phyloP scores from a whole-genome alignment of 2,797 vertebrate genomes.

The Microctenopoma stevenorrisi region DNA sequence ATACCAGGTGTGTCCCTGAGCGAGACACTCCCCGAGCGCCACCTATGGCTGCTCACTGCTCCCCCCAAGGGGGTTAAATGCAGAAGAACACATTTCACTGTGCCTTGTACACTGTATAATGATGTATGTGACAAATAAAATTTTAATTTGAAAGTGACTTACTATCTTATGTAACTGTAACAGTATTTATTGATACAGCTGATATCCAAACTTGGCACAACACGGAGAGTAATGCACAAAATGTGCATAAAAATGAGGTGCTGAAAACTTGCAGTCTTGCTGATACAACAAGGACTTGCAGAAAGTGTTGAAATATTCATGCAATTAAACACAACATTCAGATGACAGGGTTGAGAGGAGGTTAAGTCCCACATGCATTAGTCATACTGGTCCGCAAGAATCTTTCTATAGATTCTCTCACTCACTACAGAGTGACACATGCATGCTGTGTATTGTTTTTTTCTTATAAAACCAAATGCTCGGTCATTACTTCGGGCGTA shows the following conservation, averaged over 20 bases:
- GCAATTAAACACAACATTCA: conserved; percentile 60
- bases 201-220: not conserved
- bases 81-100: too few relatives aligned
- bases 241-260: conserved; percentile 40
- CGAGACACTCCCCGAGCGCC: too few relatives aligned
- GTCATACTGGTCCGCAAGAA: conserved; percentile 26
- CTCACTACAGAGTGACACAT: conserved; percentile 8
- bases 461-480: conserved; percentile 53
- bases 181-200: too few relatives aligned
- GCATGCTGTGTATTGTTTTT: conserved; percentile 28
- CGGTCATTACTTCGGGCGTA: conserved; percentile 46
- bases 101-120: too few relatives aligned
- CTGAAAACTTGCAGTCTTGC: conserved; percentile 60
- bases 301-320: conserved; percentile 72
- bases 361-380: conserved; percentile 44
- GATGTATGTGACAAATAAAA: too few relatives aligned
- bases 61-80: too few relatives aligned
- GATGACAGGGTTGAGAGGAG: conserved; percentile 43
- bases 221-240: conserved; percentile 17
- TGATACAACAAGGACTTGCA: conserved; percentile 58
- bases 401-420: conserved; percentile 9
- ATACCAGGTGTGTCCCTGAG: too few relatives aligned
- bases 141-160: too few relatives aligned
- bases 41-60: too few relatives aligned
- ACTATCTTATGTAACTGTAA: too few relatives aligned